Percentiles rank a stretch among this genome's conserved stretches.
Conservation (phyloP, 2,113 vertebrate genomes). For the Chionomys nivalis region DNA sequence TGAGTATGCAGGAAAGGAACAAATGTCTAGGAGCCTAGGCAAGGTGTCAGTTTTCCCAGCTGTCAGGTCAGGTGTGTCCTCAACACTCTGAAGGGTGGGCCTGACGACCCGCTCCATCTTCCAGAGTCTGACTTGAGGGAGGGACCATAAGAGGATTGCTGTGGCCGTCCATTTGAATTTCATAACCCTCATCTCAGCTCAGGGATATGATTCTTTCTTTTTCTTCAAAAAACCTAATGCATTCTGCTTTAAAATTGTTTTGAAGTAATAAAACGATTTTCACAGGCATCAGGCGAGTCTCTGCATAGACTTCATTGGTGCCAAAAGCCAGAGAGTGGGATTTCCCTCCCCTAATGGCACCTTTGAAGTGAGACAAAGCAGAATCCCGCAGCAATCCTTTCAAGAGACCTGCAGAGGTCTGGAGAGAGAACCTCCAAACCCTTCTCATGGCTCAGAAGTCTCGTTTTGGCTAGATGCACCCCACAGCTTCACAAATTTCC, state of each 20-base stretch:
- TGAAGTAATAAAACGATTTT: constrained; percentile 84
- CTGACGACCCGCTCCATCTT: background rate
- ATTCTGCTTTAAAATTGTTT: constrained; percentile 82
- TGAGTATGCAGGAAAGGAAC: background rate
- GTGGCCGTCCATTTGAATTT: constrained; percentile 84
- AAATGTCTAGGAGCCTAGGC: background rate
- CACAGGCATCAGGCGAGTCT: constrained; percentile 79
- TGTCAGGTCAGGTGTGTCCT: background rate
- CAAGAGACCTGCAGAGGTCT: background rate
- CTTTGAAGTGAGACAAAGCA: constrained; percentile 73
- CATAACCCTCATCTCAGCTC: constrained; percentile 79
- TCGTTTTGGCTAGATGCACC: background rate
- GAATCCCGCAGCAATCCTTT: constrained; percentile 26
- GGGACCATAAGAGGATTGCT: constrained; percentile 80
- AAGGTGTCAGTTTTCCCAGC: background rate
- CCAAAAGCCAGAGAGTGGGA: constrained; percentile 71
- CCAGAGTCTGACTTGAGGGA: background rate
- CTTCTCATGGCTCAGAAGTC: background rate
- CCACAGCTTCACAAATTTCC: background rate
- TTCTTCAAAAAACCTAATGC: constrained; percentile 83
- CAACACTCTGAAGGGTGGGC: background rate
- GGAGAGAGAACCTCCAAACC: background rate
- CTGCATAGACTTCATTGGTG: constrained; percentile 75
- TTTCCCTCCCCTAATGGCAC: constrained; percentile 65
- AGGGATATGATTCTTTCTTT: constrained; percentile 80